A percentile compares a stretch with the other conserved stretches of the same genome.
These are phyloP conservation scores for Vimba vimba DNA, from an alignment of 2,113 vertebrate species.

Conservation along the genomic window DNA sequence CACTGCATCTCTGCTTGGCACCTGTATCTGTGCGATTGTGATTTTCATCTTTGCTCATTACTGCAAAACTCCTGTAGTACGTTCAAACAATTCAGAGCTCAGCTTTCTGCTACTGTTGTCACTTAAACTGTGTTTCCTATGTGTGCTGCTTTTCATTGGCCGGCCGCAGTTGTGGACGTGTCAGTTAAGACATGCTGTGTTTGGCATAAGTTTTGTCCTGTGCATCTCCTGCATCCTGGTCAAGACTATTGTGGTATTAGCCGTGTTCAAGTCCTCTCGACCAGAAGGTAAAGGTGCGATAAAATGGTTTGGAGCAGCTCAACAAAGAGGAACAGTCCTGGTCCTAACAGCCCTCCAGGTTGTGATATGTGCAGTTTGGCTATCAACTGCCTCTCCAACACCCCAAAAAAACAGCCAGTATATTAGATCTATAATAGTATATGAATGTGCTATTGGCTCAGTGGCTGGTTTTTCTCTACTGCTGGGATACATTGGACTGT, in stretches of 20 bases:
- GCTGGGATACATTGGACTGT: conserved; percentile 63
- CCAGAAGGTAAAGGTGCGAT: conserved; percentile 59
- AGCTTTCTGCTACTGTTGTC: conserved; percentile 66
- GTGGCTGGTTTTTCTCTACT: conserved; percentile 53
- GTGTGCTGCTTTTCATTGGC: conserved; percentile 65
- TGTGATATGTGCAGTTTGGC: conserved; percentile 58
- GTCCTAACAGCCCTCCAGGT: conserved; percentile 57
- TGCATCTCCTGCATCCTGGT: conserved; percentile 67
- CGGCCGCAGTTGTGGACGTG: conserved; percentile 62
- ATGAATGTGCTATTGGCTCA: conserved; percentile 61
- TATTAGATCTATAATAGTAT: conserved; percentile 60
- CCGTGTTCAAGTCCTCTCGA: conserved; percentile 63
- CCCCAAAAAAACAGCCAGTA: conserved; percentile 60
- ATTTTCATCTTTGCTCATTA: conserved; percentile 57
- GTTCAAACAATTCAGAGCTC: conserved; percentile 67
- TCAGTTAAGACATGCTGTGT: conserved; percentile 63
- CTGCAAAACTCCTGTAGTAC: conserved; percentile 63
- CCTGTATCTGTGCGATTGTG: conserved; percentile 55
- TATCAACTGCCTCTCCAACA: conserved; percentile 55
- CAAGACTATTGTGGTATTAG: conserved; percentile 68
- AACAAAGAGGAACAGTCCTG: conserved; percentile 63
- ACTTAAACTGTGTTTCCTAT: conserved; percentile 64
- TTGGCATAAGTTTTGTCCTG: conserved; percentile 65
- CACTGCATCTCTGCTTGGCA: conserved; percentile 55
- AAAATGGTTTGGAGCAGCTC: conserved; percentile 64